Evolutionary conservation across 2,888 invertebrate species (phyloP), one percentile per base, ranked within the genome.

Genomic region (Callyntrura sp.): DNA sequence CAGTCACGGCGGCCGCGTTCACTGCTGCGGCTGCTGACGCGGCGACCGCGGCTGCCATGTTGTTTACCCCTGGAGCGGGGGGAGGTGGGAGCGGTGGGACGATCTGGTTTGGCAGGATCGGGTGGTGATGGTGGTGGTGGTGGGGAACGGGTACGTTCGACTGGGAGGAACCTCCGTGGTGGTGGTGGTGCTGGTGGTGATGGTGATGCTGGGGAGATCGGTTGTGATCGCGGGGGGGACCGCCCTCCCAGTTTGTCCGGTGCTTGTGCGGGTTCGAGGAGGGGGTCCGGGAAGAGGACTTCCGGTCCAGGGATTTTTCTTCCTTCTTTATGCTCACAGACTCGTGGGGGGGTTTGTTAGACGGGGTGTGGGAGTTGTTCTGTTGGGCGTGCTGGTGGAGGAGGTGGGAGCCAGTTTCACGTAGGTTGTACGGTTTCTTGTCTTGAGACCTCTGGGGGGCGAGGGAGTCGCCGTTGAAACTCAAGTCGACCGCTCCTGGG

Each of bases 81-180:
- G 68, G 94, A 83, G 92, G 93, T 92, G 89, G 92, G 68, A 91
- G 93, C 90, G 86, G 92, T 73, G 88, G 93, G 68, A n/a, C n/a
- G n/a, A n/a, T n/a, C n/a, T n/a, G n/a, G 73, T 82, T 78, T 83
- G 57, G 91, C 70, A 45, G 90, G 23, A 43, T 60, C 43, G 12
- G 79, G n/a, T 83, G 83, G 70, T 76, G 70, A 88, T 86, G 57
- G 90, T 84, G 85, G 81, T 90, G 12, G 90, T 86, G 45, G 11
- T 68, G 83, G 35, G 60, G 60, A 17, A n/a, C n/a, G n/a, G n/a
- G n/a, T n/a, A n/a, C n/a, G n/a, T 81, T 35, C 35, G 35, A 35
- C 35, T 35, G 35, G 3, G 35, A 35, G 35, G 35, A 35, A 35
- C 35, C 35, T 51, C 17, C 20, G n/a, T 17, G 20, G 11, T 62